These are phyloP conservation scores for Lottia scabra DNA, from an alignment of 2,888 invertebrate genomes.

Conservation along the genomic window DNA sequence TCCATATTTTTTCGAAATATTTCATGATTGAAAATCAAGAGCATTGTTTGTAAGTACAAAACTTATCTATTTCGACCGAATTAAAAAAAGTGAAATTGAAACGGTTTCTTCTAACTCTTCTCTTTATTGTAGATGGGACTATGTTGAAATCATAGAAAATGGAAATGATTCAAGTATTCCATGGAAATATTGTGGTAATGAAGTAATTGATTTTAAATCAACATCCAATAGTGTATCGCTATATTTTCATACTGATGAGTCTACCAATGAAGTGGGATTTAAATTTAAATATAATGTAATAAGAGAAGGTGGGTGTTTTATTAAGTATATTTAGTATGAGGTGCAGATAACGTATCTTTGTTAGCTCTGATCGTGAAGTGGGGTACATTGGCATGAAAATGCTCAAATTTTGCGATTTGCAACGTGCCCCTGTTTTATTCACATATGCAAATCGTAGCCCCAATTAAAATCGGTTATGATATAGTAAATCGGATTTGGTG, in stretches of 20 bases:
- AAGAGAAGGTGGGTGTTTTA: neutral
- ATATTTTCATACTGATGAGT: constrained; percentile 32
- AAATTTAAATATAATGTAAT: constrained; percentile 12
- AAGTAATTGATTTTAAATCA: constrained; percentile 25
- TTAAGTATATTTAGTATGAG: too few species aligned
- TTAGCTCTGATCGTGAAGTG: too few species aligned
- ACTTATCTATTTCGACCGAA: too few species aligned
- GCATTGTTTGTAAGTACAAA: constrained; percentile 35
- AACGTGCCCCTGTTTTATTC: too few species aligned
- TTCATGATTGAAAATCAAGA: constrained; percentile 33
- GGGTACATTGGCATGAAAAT: too few species aligned
- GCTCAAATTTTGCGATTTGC: too few species aligned
- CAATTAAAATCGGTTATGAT: too few species aligned
- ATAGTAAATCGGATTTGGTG: too few species aligned
- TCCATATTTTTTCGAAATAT: constrained; percentile 29
- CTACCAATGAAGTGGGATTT: constrained; percentile 18
- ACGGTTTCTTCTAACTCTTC: neutral
- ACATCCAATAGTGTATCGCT: constrained; percentile 24
- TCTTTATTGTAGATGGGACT: constrained; percentile 32
- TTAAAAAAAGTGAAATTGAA: too few species aligned
- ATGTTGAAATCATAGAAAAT: constrained; percentile 31
- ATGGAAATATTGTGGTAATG: constrained; percentile 30
- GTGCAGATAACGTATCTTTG: too few species aligned
- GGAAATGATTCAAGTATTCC: constrained; percentile 12
- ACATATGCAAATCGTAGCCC: too few species aligned